phyloP scores from a whole-genome alignment of 2,888 invertebrate species.

The Agriotes lineatus region DNA sequence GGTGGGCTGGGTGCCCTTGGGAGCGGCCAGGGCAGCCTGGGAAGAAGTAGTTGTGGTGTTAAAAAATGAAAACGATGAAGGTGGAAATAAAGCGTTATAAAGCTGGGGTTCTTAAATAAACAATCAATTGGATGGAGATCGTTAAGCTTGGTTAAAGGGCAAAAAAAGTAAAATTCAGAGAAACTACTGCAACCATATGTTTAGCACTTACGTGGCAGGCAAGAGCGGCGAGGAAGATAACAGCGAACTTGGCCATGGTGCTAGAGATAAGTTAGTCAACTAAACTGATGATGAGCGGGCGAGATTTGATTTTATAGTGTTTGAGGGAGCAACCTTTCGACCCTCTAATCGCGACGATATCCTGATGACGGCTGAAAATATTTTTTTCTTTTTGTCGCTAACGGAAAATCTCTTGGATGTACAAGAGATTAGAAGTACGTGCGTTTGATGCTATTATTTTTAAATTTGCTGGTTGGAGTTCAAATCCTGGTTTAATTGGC shows the following conservation, averaged over 20 bases:
- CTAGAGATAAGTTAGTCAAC: background rate
- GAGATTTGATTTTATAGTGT: no score
- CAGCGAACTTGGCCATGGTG: constrained; percentile 51
- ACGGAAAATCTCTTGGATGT: no score
- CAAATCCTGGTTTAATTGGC: no score
- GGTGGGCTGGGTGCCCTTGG: constrained; percentile 43
- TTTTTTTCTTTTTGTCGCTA: no score
- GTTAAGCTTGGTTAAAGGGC: background rate
- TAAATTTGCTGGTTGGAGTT: no score
- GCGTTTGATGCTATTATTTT: no score
- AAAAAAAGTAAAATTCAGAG: background rate
- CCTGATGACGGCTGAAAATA: no score
- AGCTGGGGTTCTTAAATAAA: background rate
- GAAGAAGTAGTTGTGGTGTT: background rate
- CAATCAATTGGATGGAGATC: background rate
- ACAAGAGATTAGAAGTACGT: no score
- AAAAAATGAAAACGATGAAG: background rate
- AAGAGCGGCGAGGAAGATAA: constrained; percentile 50
- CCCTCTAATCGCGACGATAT: no score
- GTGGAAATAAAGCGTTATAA: background rate
- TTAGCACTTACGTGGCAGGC: constrained; percentile 52
- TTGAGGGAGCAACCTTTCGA: no score
- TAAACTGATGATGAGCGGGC: background rate
- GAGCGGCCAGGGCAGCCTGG: constrained; percentile 48
- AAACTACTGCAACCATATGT: background rate